phyloP scores from a whole-genome alignment of 2,113 vertebrate species.

The Acanthisitta chloris region DNA sequence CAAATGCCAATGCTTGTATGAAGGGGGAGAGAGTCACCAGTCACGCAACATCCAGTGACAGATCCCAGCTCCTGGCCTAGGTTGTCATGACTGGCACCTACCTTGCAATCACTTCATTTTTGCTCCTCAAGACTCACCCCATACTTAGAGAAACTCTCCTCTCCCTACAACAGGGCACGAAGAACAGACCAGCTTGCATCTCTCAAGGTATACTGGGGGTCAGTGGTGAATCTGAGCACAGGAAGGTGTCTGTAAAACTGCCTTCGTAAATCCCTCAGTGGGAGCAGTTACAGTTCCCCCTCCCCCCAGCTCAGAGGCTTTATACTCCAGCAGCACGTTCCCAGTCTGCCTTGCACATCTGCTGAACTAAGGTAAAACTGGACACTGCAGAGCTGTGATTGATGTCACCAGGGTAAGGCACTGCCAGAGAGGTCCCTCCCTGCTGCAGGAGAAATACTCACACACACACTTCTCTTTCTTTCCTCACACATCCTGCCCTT shows the following conservation, averaged over 20 bases:
- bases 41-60: neutral
- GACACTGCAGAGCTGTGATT: constrained; percentile 51
- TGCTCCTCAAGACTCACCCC: neutral
- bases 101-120: neutral
- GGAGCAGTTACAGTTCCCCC: neutral
- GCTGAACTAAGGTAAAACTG: constrained; percentile 39
- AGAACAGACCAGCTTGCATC: neutral
- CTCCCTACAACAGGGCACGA: neutral
- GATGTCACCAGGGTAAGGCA: neutral
- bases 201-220: neutral
- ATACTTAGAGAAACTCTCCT: neutral
- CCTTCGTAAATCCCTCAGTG: neutral
- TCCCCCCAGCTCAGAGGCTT: neutral
- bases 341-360: constrained; percentile 33
- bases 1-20: neutral
- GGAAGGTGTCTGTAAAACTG: neutral
- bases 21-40: neutral
- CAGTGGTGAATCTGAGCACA: neutral
- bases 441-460: neutral
- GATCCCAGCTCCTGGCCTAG: neutral
- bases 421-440: constrained; percentile 1
- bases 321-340: neutral
- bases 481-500: neutral
- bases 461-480: neutral
- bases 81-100: neutral